Evolutionary conservation across 2,113 vertebrate genomes (phyloP).

Genomic region (Cebus imitator): DNA sequence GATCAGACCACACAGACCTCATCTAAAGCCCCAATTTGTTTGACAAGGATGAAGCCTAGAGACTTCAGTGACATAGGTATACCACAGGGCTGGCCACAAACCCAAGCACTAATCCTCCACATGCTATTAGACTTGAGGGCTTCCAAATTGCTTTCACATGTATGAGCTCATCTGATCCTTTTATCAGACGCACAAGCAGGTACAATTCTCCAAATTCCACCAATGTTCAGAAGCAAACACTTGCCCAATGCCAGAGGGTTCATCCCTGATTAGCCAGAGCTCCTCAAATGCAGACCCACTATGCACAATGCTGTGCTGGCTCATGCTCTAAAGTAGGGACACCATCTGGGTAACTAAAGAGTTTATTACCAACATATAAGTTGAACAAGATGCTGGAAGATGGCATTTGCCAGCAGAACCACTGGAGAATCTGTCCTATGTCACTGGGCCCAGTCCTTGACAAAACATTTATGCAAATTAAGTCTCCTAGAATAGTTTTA

Average conservation of each 20-base stretch:
- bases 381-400: background rate
- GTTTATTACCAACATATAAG: background rate
- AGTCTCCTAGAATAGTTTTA: background rate
- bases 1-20: constrained; percentile 15
- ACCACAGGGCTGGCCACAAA: background rate
- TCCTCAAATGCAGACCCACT: background rate
- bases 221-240: background rate
- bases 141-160: background rate
- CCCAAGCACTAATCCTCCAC: background rate
- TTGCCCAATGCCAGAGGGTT: background rate
- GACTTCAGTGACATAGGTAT: background rate
- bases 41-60: constrained; percentile 1
- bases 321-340: background rate
- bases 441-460: background rate
- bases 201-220: background rate
- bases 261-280: background rate
- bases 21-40: background rate
- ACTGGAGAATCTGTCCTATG: background rate
- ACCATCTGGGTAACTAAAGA: background rate
- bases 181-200: background rate
- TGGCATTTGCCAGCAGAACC: background rate
- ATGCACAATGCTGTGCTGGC: background rate
- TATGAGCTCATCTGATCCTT: background rate
- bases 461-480: background rate
- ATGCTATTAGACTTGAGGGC: background rate